Conservation (phyloP, 2,888 invertebrate genomes). For the Dinocampus coccinellae region DNA sequence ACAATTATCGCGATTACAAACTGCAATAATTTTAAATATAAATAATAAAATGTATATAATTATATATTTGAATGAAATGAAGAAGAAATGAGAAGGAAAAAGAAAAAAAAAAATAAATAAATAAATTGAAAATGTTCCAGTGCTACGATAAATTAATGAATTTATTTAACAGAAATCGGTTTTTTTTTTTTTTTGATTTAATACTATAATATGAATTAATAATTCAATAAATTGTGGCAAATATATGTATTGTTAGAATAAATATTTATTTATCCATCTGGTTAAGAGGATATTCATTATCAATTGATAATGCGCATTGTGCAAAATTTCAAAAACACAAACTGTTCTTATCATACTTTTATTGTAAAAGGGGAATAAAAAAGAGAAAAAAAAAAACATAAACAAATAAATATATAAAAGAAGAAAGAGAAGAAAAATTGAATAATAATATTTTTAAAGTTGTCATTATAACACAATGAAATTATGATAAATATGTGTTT, state of each 20-base stretch:
- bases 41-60: not conserved
- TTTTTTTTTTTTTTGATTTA: not conserved
- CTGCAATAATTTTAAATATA: not conserved
- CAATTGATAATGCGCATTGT: not conserved
- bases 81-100: too few species aligned
- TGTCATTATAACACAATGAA: conserved; percentile 3
- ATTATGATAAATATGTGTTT: not conserved
- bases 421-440: too few species aligned
- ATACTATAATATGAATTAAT: not conserved
- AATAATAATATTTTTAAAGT: conserved; percentile 2
- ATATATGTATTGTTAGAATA: not conserved
- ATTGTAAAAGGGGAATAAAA: not conserved
- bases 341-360: not conserved
- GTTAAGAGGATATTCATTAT: not conserved
- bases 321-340: not conserved
- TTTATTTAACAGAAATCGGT: not conserved
- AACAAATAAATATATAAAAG: too few species aligned
- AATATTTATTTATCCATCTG: not conserved
- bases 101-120: too few species aligned
- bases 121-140: too few species aligned
- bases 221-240: not conserved
- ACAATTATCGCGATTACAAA: not conserved
- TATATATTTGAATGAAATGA: too few species aligned
- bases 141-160: not conserved
- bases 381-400: not conserved